Evolutionary conservation across 2,797 vertebrate species (phyloP), one percentile per base, ranked within the genome.

Genomic region (Sternotherus odoratus): DNA sequence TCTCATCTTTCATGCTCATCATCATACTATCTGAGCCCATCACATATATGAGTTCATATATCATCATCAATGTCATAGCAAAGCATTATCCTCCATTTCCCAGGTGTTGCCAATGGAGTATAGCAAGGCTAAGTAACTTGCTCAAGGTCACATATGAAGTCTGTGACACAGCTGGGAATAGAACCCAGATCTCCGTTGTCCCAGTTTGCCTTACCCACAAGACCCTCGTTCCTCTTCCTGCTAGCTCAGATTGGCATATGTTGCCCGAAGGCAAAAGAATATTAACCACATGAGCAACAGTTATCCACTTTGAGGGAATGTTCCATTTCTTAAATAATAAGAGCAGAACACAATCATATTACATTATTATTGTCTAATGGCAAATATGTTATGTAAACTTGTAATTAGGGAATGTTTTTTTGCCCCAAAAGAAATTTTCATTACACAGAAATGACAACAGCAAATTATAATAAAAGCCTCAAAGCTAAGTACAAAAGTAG

Each of bases 401-500:
- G 43, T 75, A 75, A 89, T 77, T 94, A 86, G 33, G 51, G 77
- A 81, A 90, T 30, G 57, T n/a, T 5, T 82, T 93, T 97, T 94
- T 94, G 26, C 88, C 85, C 28, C n/a, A 3, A 36, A 94, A 92
- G 12, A 89, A 91, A 91, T 78, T 69, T 50, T 92, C 28, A 16
- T 49, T 91, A 17, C 49, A 69, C 6, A 78, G 51, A 91, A 87
- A 88, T 83, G 21, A 66, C 43, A 75, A 48, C 8, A 83, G 75
- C 2, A 39, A 90, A 56, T 43, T 85, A 63, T 87, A 89, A 92
- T 69, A 89, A 92, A 81, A 75, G 72, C 57, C 74, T 88, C 54
- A 79, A 92, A 96, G 93, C 90, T 89, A 94, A 86, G 24, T 79
- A 77, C 87, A 39, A 88, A 94, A 92, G 15, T 66, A 87, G 30